These are phyloP conservation scores for Aspidoscelis tigris DNA, from an alignment of 2,113 vertebrate genomes.

Conservation along the genomic window DNA sequence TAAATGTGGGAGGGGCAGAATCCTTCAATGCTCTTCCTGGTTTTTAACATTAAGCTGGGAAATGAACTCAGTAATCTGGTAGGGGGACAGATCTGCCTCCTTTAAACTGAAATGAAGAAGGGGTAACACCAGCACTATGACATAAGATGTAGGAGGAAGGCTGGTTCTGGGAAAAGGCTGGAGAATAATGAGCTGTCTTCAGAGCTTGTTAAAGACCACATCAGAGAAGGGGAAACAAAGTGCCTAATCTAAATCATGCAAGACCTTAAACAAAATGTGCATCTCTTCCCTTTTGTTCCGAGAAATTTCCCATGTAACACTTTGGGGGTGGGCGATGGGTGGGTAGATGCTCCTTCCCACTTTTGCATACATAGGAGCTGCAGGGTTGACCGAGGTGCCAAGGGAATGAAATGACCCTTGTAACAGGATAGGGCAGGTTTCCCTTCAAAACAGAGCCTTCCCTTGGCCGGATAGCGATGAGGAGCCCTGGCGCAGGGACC, in stretches of 20 bases:
- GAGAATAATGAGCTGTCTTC: slow-evolving; percentile 65
- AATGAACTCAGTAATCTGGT: slow-evolving; percentile 56
- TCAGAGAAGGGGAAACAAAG: slow-evolving; percentile 66
- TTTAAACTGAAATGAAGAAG: slow-evolving; percentile 63
- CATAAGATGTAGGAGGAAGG: slow-evolving; percentile 41
- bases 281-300: slow-evolving; percentile 67
- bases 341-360: slow-evolving; percentile 60
- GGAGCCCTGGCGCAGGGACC: slow-evolving; percentile 63
- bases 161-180: slow-evolving; percentile 69
- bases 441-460: slow-evolving; percentile 64
- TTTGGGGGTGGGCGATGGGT: slow-evolving; percentile 43
- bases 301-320: slow-evolving; percentile 74
- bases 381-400: slow-evolving; percentile 67
- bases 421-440: slow-evolving; percentile 73
- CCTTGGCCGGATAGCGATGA: slow-evolving; percentile 67
- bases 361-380: slow-evolving; percentile 68
- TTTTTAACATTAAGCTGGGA: slow-evolving; percentile 53
- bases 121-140: slow-evolving; percentile 40
- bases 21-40: slow-evolving; percentile 39
- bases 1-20: background rate
- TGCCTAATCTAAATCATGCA: slow-evolving; percentile 67
- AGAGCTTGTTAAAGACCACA: slow-evolving; percentile 70
- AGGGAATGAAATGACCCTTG: slow-evolving; percentile 74
- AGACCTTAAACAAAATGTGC: slow-evolving; percentile 67
- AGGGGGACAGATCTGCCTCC: slow-evolving; percentile 23